phyloP scores from a whole-genome alignment of 2,888 invertebrate genomes.

The Cerceris ruficornis region DNA sequence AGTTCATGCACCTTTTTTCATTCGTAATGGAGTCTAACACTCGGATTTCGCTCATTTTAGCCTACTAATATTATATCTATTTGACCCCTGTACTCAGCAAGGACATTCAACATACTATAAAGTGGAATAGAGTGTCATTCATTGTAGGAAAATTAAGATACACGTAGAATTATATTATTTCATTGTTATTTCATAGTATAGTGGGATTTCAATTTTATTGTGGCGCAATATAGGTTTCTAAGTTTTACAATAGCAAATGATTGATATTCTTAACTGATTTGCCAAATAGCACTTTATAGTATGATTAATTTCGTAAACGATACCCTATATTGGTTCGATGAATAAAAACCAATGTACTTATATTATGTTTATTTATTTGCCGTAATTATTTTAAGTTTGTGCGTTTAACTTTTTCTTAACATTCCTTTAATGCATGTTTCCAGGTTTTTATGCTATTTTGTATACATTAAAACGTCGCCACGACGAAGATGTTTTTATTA shows the following conservation, averaged over 20 bases:
- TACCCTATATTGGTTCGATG: slow-evolving; percentile 27
- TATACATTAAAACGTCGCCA: slow-evolving; percentile 60
- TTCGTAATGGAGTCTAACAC: slow-evolving; percentile 71
- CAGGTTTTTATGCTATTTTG: slow-evolving; percentile 76
- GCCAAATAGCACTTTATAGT: slow-evolving; percentile 42
- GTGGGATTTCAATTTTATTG: neutral
- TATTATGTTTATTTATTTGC: slow-evolving; percentile 60
- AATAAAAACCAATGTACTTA: slow-evolving; percentile 42
- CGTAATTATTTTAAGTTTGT: slow-evolving; percentile 64
- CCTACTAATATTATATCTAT: slow-evolving; percentile 53
- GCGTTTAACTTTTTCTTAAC: slow-evolving; percentile 58
- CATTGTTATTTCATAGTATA: neutral
- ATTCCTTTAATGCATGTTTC: slow-evolving; percentile 78
- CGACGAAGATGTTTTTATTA: slow-evolving; percentile 52
- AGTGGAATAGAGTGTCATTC: slow-evolving; percentile 22
- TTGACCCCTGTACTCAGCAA: slow-evolving; percentile 31
- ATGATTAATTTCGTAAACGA: slow-evolving; percentile 27
- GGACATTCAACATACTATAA: slow-evolving; percentile 50
- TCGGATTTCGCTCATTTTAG: slow-evolving; percentile 62
- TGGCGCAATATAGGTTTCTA: neutral
- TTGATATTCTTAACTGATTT: neutral
- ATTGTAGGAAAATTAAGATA: neutral
- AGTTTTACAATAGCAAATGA: neutral
- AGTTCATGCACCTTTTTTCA: slow-evolving; percentile 73
- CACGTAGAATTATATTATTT: neutral